These are phyloP conservation scores for Gadopsis marmoratus DNA, from an alignment of 2,797 vertebrate species.

Conservation along the genomic window DNA sequence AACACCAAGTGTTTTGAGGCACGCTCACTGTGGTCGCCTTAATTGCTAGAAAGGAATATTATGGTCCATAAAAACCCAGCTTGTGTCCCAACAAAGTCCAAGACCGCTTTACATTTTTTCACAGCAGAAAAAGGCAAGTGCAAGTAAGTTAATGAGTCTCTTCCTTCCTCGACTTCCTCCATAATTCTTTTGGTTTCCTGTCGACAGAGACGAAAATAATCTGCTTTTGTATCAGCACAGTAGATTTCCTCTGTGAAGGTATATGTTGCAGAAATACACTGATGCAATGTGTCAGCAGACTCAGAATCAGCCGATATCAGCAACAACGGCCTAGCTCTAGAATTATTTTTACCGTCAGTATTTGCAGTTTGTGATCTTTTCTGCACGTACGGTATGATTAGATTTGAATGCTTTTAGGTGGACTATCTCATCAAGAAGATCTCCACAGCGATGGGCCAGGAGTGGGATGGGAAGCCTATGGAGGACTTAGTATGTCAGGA, in stretches of 20 bases:
- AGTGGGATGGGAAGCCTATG: conserved; percentile 83
- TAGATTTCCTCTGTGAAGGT: neutral
- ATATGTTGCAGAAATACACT: neutral
- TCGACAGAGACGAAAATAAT: conserved; percentile 62
- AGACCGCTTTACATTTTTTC: conserved; percentile 22
- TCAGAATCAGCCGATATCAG: neutral
- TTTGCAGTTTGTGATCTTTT: neutral
- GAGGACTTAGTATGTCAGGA: conserved; percentile 80
- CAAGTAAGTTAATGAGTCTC: conserved; percentile 70
- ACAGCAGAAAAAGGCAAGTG: conserved; percentile 45
- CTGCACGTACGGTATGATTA: neutral
- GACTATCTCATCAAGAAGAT: conserved; percentile 89
- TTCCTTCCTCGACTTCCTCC: conserved; percentile 77
- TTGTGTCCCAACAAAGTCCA: neutral
- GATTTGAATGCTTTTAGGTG: conserved; percentile 70
- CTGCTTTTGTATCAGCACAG: conserved; percentile 41
- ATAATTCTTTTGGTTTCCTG: conserved; percentile 75
- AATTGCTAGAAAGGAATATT: neutral
- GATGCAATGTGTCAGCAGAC: neutral
- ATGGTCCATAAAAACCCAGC: neutral
- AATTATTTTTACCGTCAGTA: too few relatives aligned
- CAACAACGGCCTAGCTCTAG: accelerated
- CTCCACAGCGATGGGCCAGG: conserved; percentile 81
- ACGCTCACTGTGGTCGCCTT: neutral
- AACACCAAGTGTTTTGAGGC: neutral